Conservation (phyloP, 2,888 invertebrate genomes). For the Ganaspis brasiliensis region DNA sequence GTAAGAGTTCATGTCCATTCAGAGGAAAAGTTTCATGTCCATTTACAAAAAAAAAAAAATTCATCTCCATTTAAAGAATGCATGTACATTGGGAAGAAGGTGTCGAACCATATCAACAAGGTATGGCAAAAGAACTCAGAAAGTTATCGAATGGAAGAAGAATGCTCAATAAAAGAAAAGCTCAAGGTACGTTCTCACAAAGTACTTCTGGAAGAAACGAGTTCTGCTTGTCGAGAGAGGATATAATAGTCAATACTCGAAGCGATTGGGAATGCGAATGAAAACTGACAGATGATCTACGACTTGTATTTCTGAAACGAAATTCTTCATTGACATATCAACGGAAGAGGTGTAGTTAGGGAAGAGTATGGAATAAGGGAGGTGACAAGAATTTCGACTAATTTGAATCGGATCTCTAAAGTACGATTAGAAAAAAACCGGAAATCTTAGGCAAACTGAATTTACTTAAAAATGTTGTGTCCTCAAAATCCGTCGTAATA, state of each 20-base stretch:
- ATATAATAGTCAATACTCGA: conserved; percentile 40
- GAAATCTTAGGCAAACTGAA: conserved; percentile 15
- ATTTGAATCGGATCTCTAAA: background rate
- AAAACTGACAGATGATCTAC: background rate
- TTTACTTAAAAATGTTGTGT: conserved; percentile 13
- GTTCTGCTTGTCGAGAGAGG: conserved; percentile 25
- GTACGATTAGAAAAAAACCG: conserved; percentile 10
- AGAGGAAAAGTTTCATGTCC: background rate
- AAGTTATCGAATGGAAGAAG: conserved; percentile 1
- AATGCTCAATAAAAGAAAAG: conserved; percentile 39
- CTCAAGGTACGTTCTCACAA: conserved; percentile 59
- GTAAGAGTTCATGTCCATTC: conserved; percentile 51
- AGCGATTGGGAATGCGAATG: conserved; percentile 50
- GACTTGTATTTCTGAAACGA: conserved; percentile 16
- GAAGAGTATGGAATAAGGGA: background rate
- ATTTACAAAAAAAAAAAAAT: too few species aligned
- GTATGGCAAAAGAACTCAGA: background rate
- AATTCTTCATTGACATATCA: conserved; percentile 64
- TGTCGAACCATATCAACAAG: background rate
- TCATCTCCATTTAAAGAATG: too few species aligned
- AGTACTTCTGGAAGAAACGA: conserved; percentile 65
- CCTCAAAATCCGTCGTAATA: conserved; percentile 21
- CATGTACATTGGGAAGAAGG: too few species aligned
- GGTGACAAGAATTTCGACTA: conserved; percentile 4
- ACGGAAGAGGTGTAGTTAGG: conserved; percentile 52